These are phyloP conservation scores for Antechinus flavipes DNA, from an alignment of 2,113 vertebrate species.

Conservation along the genomic window DNA sequence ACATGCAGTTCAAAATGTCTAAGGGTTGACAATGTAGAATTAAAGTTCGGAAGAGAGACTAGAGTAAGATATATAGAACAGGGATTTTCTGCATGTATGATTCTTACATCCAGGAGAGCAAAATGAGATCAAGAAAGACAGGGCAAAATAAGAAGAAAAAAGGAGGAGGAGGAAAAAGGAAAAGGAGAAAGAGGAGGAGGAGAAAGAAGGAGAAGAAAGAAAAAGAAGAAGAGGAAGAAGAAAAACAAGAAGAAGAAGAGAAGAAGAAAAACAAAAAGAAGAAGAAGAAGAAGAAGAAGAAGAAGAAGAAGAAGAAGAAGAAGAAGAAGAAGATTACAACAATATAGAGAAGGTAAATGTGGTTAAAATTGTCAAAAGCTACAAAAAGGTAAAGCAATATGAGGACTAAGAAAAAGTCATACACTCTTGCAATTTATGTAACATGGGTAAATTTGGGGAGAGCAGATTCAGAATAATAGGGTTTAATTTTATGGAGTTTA, in stretches of 20 bases:
- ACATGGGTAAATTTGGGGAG: background rate
- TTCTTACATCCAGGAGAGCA: background rate
- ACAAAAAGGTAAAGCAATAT: background rate
- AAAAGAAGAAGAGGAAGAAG: too few relatives aligned
- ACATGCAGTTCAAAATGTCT: background rate
- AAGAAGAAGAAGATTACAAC: background rate
- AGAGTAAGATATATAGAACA: background rate
- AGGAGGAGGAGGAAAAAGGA: too few relatives aligned
- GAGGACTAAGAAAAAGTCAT: background rate
- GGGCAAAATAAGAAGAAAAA: background rate
- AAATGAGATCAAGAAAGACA: background rate
- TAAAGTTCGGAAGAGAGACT: background rate
- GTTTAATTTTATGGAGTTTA: too few relatives aligned
- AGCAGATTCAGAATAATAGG: background rate
- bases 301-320: too few relatives aligned
- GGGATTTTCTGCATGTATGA: background rate
- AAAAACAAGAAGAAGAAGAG: too few relatives aligned
- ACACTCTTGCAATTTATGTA: background rate
- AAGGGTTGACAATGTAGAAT: background rate
- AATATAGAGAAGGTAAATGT: background rate
- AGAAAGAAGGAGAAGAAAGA: too few relatives aligned
- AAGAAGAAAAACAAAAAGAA: too few relatives aligned
- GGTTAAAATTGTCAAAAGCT: background rate
- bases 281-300: too few relatives aligned
- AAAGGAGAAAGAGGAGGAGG: too few relatives aligned